Evolutionary conservation across 2,888 invertebrate species (phyloP), one percentile per base, ranked within the genome.

Genomic region (Rhingia campestris): DNA sequence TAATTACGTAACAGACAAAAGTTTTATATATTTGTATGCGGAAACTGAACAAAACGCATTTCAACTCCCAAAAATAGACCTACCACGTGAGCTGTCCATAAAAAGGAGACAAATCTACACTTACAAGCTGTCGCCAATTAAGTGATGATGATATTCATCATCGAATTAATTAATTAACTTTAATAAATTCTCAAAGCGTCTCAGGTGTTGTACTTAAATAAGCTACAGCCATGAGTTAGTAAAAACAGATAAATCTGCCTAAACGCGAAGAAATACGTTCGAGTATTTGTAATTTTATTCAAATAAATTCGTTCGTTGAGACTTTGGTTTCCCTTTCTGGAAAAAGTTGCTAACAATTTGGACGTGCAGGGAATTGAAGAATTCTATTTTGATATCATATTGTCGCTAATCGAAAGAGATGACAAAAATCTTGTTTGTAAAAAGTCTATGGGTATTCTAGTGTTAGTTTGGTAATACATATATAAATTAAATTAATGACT

Each of bases 271-370:
- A 35, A 49, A 14, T 33, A 12, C 4, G 4, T n/a, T 32, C 12
- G 14, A 14, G 4, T n/a, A 9, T 35, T 45, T 45, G 33, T 6
- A 37, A 59, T 49, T 22, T 22, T 59, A 74, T 74, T 74, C 56
- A 74, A 74, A 66, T 74, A 7, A 49, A 56, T 49, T 39, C 47
- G 9, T 39, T 39, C n/a, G n/a, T 39, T 39, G 4, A 22, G 22
- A 22, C 22, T 22, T 75, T 53, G 33, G 61, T 76, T 76, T 76
- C 67, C 67, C 76, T 76, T 76, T 76, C 67, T 59, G 59, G 64
- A 4, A 75, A 75, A 67, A 58, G 75, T 54, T 58, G 54, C 22
- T 33, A 49, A 56, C 32, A 12, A 6, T 12, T 14, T 6, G 6
- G 12, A 30, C 10, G 37, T 22, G 51, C 39, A 53, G 41, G 32